phyloP scores from a whole-genome alignment of 2,888 invertebrate genomes.

The Napeogenes inachia region DNA sequence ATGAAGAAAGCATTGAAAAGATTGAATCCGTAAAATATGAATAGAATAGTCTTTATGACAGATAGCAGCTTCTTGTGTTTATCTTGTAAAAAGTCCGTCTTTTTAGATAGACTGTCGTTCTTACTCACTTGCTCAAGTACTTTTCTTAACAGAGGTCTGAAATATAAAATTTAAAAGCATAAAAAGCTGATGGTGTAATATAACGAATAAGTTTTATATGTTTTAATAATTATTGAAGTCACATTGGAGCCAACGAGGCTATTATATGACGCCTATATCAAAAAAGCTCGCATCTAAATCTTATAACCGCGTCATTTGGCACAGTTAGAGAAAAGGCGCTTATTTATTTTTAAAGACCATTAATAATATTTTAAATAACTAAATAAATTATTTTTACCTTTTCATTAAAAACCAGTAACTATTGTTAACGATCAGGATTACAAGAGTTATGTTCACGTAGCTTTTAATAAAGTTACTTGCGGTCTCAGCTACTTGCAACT shows the following conservation, averaged over 20 bases:
- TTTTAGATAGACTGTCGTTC: conserved; percentile 40
- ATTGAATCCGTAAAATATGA: conserved; percentile 48
- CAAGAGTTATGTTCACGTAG: conserved; percentile 51
- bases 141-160: conserved; percentile 40
- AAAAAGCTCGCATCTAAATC: too few species aligned
- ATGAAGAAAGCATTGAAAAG: conserved; percentile 38
- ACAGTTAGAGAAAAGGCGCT: too few species aligned
- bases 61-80: conserved; percentile 43
- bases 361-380: not conserved
- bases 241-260: too few species aligned
- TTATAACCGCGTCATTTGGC: too few species aligned
- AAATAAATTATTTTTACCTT: conserved; percentile 38
- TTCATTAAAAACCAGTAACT: conserved; percentile 56
- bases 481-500: conserved; percentile 42
- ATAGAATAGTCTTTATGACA: conserved; percentile 47
- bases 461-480: conserved; percentile 51
- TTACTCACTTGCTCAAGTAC: conserved; percentile 39
- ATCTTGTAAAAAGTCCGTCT: conserved; percentile 32
- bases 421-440: conserved; percentile 45
- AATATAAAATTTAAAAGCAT: not conserved
- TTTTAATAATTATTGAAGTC: too few species aligned
- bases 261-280: too few species aligned
- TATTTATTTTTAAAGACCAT: too few species aligned
- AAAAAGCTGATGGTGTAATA: too few species aligned
- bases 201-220: too few species aligned